Percentiles rank a stretch among this genome's conserved stretches.
Evolutionary conservation across 2,113 vertebrate genomes (phyloP).

Genomic region (Crypturellus undulatus): DNA sequence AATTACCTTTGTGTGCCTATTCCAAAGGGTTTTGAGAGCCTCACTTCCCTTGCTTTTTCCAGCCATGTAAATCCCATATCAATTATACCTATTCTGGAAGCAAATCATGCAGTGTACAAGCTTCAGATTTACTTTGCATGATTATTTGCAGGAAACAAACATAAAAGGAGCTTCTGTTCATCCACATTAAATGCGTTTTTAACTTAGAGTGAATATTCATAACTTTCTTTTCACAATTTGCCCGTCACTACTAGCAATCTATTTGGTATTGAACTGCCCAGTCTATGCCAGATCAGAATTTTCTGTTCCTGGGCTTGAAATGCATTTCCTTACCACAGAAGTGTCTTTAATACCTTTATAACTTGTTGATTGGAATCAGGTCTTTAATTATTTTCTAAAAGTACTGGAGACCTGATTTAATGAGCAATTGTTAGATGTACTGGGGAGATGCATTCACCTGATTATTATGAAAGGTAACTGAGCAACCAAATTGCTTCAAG

Average conservation of each 20-base stretch:
- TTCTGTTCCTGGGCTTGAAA: neutral
- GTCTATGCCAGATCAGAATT: constrained; percentile 9
- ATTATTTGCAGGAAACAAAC: constrained; percentile 48
- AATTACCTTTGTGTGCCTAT: constrained; percentile 35
- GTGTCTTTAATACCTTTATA: constrained; percentile 53
- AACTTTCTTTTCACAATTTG: constrained; percentile 43
- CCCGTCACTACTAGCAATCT: constrained; percentile 17
- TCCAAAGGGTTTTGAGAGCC: constrained; percentile 39
- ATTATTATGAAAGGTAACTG: constrained; percentile 65
- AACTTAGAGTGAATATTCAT: constrained; percentile 63
- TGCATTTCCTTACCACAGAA: too few relatives aligned
- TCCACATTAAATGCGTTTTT: constrained; percentile 28
- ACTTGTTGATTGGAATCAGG: constrained; percentile 56
- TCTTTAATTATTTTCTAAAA: constrained; percentile 64
- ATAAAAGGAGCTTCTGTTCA: constrained; percentile 39
- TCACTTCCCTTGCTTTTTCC: constrained; percentile 1
- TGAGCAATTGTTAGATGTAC: constrained; percentile 56
- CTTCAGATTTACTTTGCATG: constrained; percentile 33
- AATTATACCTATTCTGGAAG: constrained; percentile 47
- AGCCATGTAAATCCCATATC: constrained; percentile 19
- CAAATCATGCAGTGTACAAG: neutral
- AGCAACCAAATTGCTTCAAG: constrained; percentile 22
- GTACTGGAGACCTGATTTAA: constrained; percentile 50
- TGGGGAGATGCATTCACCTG: constrained; percentile 51
- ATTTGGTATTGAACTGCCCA: neutral